Conservation (phyloP, 2,113 vertebrate genomes). For the Enhydra lutris region DNA sequence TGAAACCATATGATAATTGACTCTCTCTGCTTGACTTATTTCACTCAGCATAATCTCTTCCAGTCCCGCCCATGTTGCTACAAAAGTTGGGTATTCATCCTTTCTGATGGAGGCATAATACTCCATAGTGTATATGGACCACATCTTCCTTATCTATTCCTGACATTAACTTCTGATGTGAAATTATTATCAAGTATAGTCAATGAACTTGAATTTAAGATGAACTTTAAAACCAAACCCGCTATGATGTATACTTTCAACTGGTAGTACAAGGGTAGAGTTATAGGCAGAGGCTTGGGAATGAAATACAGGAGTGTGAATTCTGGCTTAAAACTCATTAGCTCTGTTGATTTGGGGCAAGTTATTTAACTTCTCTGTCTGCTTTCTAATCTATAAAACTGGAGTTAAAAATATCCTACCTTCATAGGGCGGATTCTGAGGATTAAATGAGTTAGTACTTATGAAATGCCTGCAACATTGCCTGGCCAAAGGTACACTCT, state of each 20-base stretch:
- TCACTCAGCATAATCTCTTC: too few species aligned
- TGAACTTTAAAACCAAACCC: neutral
- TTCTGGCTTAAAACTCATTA: neutral
- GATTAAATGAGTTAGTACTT: neutral
- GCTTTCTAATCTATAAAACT: neutral
- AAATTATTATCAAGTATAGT: neutral
- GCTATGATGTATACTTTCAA: neutral
- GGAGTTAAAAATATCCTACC: neutral
- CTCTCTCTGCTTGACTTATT: too few species aligned
- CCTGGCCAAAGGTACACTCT: neutral
- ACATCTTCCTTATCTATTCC: too few species aligned
- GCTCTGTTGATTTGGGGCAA: neutral
- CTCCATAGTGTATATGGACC: too few species aligned
- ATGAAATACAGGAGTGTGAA: neutral
- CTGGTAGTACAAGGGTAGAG: neutral
- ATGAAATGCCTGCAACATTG: neutral
- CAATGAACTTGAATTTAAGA: constrained; percentile 7
- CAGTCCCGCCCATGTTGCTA: too few species aligned
- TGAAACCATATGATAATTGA: too few species aligned
- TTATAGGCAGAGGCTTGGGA: neutral
- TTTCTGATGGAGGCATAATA: too few species aligned
- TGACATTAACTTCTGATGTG: neutral
- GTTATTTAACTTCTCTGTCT: neutral
- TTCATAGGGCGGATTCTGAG: neutral
- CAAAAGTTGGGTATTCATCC: too few species aligned